These are phyloP conservation scores for Drosophila melanosoma DNA, from an alignment of 2,888 invertebrate species.

Conservation along the genomic window DNA sequence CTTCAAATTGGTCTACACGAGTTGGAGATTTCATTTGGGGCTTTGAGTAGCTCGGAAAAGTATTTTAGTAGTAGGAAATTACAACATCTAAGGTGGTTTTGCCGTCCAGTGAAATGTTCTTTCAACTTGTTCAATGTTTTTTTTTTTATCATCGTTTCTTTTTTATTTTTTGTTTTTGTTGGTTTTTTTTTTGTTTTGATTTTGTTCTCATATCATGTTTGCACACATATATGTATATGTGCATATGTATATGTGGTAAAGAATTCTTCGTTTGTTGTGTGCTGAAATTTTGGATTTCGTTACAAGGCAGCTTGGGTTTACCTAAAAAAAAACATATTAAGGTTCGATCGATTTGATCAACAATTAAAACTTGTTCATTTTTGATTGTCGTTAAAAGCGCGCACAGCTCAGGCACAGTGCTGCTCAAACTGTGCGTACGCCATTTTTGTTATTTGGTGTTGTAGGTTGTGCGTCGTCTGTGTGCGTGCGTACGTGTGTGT, in stretches of 20 bases:
- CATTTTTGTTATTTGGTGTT: conserved; percentile 64
- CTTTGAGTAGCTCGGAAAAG: conserved; percentile 34
- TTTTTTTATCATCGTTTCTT: conserved; percentile 30
- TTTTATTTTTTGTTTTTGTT: conserved; percentile 20
- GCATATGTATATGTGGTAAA: conserved; percentile 31
- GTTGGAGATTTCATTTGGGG: background rate
- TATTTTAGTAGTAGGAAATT: conserved; percentile 65
- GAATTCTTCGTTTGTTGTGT: conserved; percentile 33
- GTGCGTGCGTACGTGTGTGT: conserved; percentile 32
- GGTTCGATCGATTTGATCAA: conserved; percentile 16
- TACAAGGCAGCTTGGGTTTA: conserved; percentile 75
- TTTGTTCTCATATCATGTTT: conserved; percentile 55
- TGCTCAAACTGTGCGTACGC: conserved; percentile 40
- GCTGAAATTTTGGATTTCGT: conserved; percentile 71
- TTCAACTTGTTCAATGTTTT: conserved; percentile 55
- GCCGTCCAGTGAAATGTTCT: conserved; percentile 83
- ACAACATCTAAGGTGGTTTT: conserved; percentile 85
- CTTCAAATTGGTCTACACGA: conserved; percentile 43
- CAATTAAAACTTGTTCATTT: conserved; percentile 26
- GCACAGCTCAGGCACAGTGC: conserved; percentile 40
- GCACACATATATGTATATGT: conserved; percentile 36
- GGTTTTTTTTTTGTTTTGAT: conserved; percentile 34
- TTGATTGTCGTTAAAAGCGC: conserved; percentile 63
- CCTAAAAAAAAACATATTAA: conserved; percentile 37
- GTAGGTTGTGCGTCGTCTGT: conserved; percentile 70